These are phyloP conservation scores for Saguinus midas DNA, from an alignment of 2,113 vertebrate genomes.

Conservation along the genomic window DNA sequence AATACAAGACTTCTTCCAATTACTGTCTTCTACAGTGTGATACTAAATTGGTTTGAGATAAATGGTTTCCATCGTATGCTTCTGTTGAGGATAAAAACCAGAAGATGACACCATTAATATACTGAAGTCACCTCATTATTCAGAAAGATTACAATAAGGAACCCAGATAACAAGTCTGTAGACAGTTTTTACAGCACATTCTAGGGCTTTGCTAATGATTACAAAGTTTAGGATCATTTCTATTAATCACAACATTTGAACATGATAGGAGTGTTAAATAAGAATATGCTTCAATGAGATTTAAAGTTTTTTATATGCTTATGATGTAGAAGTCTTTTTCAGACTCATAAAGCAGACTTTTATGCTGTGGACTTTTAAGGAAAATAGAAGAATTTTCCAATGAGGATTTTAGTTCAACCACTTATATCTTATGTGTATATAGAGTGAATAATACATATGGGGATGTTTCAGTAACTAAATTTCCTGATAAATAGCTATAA, in stretches of 20 bases:
- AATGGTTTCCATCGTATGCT: slow-evolving; percentile 69
- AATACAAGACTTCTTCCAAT: slow-evolving; percentile 59
- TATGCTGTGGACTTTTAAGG: background rate
- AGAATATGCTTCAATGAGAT: background rate
- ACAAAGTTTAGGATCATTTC: slow-evolving; percentile 49
- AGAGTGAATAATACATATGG: background rate
- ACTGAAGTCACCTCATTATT: slow-evolving; percentile 68
- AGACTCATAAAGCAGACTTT: background rate
- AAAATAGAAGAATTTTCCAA: background rate
- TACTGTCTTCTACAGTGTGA: slow-evolving; percentile 59
- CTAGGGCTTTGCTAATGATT: slow-evolving; percentile 51
- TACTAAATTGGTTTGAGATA: slow-evolving; percentile 76
- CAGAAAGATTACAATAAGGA: slow-evolving; percentile 74
- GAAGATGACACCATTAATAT: slow-evolving; percentile 77
- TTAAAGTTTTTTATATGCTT: slow-evolving; percentile 8
- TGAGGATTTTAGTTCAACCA: background rate
- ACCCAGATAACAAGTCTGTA: slow-evolving; percentile 50
- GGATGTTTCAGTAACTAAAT: background rate
- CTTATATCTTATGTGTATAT: background rate
- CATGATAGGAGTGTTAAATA: background rate
- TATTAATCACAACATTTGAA: slow-evolving; percentile 53
- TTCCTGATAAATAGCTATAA: slow-evolving; percentile 18
- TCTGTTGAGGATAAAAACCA: slow-evolving; percentile 74
- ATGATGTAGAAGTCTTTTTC: background rate
- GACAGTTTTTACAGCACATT: slow-evolving; percentile 50